Evolutionary conservation across 2,797 vertebrate species (phyloP).

Genomic region (Podargus strigoides): DNA sequence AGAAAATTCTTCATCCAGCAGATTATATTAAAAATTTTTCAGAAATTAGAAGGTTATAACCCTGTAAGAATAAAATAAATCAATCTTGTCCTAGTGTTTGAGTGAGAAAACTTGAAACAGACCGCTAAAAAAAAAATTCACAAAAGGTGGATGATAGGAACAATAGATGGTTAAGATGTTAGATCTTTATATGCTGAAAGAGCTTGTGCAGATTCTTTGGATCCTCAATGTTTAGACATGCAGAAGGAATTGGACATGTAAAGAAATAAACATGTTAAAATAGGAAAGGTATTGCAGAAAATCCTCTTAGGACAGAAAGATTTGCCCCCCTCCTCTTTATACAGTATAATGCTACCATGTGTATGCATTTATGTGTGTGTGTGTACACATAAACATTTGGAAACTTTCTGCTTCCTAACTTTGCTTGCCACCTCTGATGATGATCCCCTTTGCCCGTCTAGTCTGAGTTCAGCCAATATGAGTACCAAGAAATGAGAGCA

Average conservation of each 20-base stretch:
- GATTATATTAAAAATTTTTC: neutral
- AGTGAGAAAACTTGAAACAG: neutral
- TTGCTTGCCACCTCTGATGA: neutral
- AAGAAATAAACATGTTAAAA: neutral
- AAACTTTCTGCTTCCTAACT: neutral
- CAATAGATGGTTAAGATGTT: neutral
- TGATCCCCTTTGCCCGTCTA: neutral
- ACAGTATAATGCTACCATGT: neutral
- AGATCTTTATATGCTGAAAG: neutral
- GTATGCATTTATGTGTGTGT: neutral
- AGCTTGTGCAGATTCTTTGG: neutral
- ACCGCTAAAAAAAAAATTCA: neutral
- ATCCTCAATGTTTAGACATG: neutral
- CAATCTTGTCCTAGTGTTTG: neutral
- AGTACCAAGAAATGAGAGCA: neutral
- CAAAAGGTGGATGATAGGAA: neutral
- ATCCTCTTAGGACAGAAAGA: neutral
- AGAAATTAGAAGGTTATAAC: neutral
- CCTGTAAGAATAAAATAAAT: neutral
- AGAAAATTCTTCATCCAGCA: neutral
- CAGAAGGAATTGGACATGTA: neutral
- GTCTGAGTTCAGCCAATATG: neutral
- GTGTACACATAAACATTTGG: neutral
- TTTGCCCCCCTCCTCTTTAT: neutral
- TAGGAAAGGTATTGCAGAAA: neutral